Base-by-base conservation (phyloP, 2,113 vertebrate species). In the Cyanoliseus patagonus region DNA sequence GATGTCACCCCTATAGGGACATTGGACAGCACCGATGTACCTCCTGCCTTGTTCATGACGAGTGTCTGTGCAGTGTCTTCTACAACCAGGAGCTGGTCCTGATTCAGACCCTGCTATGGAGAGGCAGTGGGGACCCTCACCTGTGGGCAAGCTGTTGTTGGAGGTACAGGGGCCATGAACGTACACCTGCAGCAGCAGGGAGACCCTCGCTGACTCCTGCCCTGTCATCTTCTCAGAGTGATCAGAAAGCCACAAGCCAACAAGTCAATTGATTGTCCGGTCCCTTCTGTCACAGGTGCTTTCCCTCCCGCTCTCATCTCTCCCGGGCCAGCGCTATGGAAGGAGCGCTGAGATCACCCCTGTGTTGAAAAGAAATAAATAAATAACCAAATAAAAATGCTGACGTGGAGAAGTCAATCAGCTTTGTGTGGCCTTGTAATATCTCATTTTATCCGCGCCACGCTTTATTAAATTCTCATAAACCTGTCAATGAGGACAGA, bases 391-490 rank as follows among this genome's bases (percentile, higher is more conserved):
- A 93, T 95, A 94, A 98, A 97, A 97, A 94, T 97, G 97, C 97
- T 97, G 97, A 98, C 94, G 94, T 97, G 93, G 93, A 90, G 90
- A 96, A 97, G 97, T 97, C 96, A 97, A 97, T 97, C 95, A 97
- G 97, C 96, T 97, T 97, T 96, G 97, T 95, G 93, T 95, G 77
- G 95, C 96, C 91, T 96, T 95, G 95, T 97, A 97, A 97, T 97
- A 97, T 98, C 97, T 98, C 98, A 98, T 98, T 98, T 98, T 98
- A 98, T 98, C 98, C 98, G 66, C 4, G 98, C 98, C 97, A 98
- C 98, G 98, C 98, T 98, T 98, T 98, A 98, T 98, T 98, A 98
- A 98, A 98, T 98, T 98, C 98, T 98, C 98, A 98, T 98, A 98
- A 98, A 98, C 98, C 98, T 98, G 98, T 98, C 98, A 98, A 98